Evolutionary conservation across 2,113 vertebrate species (phyloP), one percentile per base, ranked within the genome.

Genomic region (Lethenteron camtschaticum): DNA sequence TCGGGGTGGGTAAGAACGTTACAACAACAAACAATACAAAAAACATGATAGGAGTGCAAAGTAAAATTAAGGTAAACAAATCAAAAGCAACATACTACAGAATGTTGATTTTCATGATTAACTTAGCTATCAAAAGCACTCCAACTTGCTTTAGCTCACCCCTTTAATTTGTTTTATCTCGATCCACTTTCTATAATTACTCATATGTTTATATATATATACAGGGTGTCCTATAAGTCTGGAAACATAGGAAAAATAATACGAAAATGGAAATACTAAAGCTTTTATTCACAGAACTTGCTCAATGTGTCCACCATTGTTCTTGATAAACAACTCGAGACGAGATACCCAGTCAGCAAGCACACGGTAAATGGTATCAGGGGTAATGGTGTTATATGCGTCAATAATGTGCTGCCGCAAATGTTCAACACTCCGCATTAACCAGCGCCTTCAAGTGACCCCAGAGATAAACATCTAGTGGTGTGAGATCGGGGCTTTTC

Each of bases 331-430:
- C 59, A 63, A 63, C 13, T 63, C 59, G 4, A 63, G 59, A 63
- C 59, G 59, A 63, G 59, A 63, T 63, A 63, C 59, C 59, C 59
- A 63, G 59, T 63, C 59, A 63, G 59, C 59, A 63, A 63, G 59
- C 59, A 63, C 59, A 63, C 59, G 59, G 16, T 63, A 18, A 63
- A 63, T 63, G 59, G 16, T 63, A 18, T 63, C 8, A 63, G 59
- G 59, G 16, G 59, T 63, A 63, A 63, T 63, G 59, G 59, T 63
- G 59, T 63, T 63, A 63, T 8, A 63, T 63, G 59, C 59, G 59
- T 63, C 59, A 63, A 63, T 63, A 63, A 63, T 63, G 7, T 8
- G 59, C 59, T 63, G 59, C 59, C 16, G 59, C 59, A 63, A 63
- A 63, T 63, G 59, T 63, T 63, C 59, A 63, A 63, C 59, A 63